A percentile compares a stretch with the other conserved stretches of the same genome.
phyloP scores from a whole-genome alignment of 2,888 invertebrate species.

The Zeuzera pyrina region DNA sequence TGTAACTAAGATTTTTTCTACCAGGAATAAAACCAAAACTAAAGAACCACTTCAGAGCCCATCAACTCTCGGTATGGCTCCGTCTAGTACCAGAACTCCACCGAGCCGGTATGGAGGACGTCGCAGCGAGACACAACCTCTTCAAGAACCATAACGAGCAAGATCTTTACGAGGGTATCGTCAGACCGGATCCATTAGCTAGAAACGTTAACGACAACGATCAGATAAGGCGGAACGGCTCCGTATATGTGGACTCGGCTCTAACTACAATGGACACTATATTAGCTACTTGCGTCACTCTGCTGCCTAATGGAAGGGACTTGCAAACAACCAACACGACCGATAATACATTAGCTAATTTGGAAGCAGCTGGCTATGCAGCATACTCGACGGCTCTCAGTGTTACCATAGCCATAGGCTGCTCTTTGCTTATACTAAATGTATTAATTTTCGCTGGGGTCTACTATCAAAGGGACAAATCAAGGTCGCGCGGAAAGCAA shows the following conservation, averaged over 20 bases:
- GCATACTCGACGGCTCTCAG: conserved; percentile 84
- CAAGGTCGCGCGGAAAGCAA: conserved; percentile 77
- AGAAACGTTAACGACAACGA: conserved; percentile 75
- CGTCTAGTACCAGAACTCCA: conserved; percentile 93
- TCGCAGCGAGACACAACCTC: conserved; percentile 88
- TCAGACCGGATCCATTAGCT: conserved; percentile 87
- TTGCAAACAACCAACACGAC: conserved; percentile 66
- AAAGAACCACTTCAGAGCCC: conserved; percentile 95
- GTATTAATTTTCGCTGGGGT: conserved; percentile 89
- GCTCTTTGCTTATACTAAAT: conserved; percentile 85
- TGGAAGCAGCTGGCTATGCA: conserved; percentile 85
- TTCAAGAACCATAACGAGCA: conserved; percentile 92
- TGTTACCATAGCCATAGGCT: conserved; percentile 87
- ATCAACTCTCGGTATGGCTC: conserved; percentile 95
- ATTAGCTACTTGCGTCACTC: conserved; percentile 80
- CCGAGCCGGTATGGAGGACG: conserved; percentile 91
- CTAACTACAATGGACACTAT: conserved; percentile 80
- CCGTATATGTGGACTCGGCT: conserved; percentile 71
- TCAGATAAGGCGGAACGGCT: conserved; percentile 69
- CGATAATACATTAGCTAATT: conserved; percentile 82
- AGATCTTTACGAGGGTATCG: conserved; percentile 90
- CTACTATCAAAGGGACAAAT: conserved; percentile 86
- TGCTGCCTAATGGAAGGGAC: conserved; percentile 69
- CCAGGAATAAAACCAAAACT: conserved; percentile 92
- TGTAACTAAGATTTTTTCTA: conserved; percentile 34